These are phyloP conservation scores for Autographa gamma DNA, from an alignment of 2,888 invertebrate species.

Conservation along the genomic window DNA sequence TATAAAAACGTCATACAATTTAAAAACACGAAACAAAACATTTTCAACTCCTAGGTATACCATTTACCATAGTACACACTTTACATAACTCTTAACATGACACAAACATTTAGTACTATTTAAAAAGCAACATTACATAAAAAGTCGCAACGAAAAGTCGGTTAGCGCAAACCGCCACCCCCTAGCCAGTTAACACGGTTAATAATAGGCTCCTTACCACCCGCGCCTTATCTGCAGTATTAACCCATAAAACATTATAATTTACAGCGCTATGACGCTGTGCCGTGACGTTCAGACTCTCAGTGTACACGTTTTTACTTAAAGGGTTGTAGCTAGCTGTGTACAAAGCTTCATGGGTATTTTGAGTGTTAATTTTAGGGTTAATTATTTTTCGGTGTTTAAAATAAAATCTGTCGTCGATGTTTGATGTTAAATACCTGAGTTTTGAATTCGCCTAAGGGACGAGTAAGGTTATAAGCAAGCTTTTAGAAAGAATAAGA, in stretches of 20 bases:
- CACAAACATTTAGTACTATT: slow-evolving; percentile 19
- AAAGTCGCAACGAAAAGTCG: slow-evolving; percentile 57
- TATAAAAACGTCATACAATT: too few relatives aligned
- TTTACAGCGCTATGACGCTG: slow-evolving; percentile 84
- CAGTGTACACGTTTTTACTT: slow-evolving; percentile 65
- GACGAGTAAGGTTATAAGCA: too few relatives aligned
- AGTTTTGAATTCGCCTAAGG: too few relatives aligned
- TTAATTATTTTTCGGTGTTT: too few relatives aligned
- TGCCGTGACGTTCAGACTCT: slow-evolving; percentile 81
- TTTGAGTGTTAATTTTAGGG: neutral
- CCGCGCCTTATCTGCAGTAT: slow-evolving; percentile 87
- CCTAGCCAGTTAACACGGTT: slow-evolving; percentile 81
- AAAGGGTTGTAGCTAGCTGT: slow-evolving; percentile 39
- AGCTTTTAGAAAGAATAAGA: neutral
- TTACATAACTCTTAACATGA: too few relatives aligned
- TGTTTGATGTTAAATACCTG: too few relatives aligned
- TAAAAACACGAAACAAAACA: too few relatives aligned
- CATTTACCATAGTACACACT: too few relatives aligned
- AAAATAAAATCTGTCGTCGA: too few relatives aligned
- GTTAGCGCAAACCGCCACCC: slow-evolving; percentile 50
- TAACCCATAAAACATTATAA: slow-evolving; percentile 89
- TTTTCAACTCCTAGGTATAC: too few relatives aligned
- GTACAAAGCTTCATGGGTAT: neutral
- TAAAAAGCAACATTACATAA: slow-evolving; percentile 32
- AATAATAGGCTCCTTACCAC: slow-evolving; percentile 87